These are phyloP conservation scores for Natrix natrix DNA, from an alignment of 2,797 vertebrate genomes.

Conservation along the genomic window DNA sequence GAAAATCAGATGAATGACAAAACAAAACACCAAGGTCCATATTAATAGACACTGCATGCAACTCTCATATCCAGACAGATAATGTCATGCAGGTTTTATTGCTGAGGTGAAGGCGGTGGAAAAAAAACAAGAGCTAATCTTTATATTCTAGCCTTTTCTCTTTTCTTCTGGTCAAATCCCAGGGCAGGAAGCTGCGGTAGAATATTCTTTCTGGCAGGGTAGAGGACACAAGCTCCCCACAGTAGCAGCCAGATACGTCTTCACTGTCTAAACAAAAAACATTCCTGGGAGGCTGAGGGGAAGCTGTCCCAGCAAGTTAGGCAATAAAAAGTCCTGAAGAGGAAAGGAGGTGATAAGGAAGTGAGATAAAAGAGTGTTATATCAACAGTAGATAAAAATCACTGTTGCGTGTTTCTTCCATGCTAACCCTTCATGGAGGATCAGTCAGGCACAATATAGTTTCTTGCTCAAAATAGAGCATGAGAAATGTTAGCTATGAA, in stretches of 20 bases:
- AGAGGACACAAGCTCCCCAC: not conserved
- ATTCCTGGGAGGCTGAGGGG: not conserved
- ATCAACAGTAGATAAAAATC: not conserved
- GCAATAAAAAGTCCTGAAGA: not conserved
- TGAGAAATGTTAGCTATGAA: not conserved
- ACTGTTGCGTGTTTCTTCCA: not conserved
- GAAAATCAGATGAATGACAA: not conserved
- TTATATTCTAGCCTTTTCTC: not conserved
- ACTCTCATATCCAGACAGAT: too few relatives aligned
- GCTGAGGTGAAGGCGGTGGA: not conserved
- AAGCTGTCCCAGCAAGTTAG: not conserved
- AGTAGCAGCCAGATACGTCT: not conserved
- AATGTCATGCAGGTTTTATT: not conserved
- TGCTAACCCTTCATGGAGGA: not conserved
- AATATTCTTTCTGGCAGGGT: not conserved
- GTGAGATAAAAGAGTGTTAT: not conserved
- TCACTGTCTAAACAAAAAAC: not conserved
- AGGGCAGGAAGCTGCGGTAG: too few relatives aligned
- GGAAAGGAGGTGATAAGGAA: not conserved
- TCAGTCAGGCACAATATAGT: not conserved
- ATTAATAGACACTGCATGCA: not conserved
- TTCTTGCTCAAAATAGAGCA: not conserved
- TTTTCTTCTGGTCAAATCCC: not conserved
- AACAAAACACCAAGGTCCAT: not conserved
- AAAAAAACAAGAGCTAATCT: not conserved